Base-by-base conservation (phyloP, 2,797 vertebrate species). In the Poecilia velifera region DNA sequence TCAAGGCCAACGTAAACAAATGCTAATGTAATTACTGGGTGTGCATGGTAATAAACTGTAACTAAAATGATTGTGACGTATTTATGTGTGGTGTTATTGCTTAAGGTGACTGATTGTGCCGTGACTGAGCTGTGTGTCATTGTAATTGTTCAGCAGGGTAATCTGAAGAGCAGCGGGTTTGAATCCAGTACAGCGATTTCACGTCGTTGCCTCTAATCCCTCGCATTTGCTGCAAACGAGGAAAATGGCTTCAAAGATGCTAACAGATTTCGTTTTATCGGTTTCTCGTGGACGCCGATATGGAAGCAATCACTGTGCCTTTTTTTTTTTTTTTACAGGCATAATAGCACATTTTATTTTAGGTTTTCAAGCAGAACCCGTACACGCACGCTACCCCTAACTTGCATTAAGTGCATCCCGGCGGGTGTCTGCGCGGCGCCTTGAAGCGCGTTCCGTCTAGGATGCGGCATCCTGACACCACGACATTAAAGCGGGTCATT, bases 401-500 rank as follows among this genome's bases (percentile, higher is more conserved):
- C 53, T 28, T 57, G 53, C 53, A 84, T 87, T 88, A 89, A 84
- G 86, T 90, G 84, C 84, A 77, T 73, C 76, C 88, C 86, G 85
- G 82, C 86, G 81, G 85, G 81, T 84, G 82, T 85, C 80, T 88
- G 82, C 86, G 85, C 73, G 9, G 73, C 43, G 81, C 88, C 86
- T 91, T 90, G 92, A 92, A 90, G 85, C 85, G 83, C 43, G 72
- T 84, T 91, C 88, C 87, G 77, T 93, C 88, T 86, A 80, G 82
- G 81, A 91, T 90, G 76, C 88, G 84, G 90, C 85, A 78, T 86
- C 86, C 90, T 92, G 91, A 94, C 94, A 95, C 77, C 78, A 89
- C 92, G 92, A 92, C 95, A 95, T 96, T 96, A 95, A 95, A 96
- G 90, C 77, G 88, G 95, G 95, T 95, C 95, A 95, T 96, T 96